A percentile compares a stretch with the other conserved stretches of the same genome.
Evolutionary conservation across 2,113 vertebrate genomes (phyloP).

Genomic region (Myrmecophaga tridactyla): DNA sequence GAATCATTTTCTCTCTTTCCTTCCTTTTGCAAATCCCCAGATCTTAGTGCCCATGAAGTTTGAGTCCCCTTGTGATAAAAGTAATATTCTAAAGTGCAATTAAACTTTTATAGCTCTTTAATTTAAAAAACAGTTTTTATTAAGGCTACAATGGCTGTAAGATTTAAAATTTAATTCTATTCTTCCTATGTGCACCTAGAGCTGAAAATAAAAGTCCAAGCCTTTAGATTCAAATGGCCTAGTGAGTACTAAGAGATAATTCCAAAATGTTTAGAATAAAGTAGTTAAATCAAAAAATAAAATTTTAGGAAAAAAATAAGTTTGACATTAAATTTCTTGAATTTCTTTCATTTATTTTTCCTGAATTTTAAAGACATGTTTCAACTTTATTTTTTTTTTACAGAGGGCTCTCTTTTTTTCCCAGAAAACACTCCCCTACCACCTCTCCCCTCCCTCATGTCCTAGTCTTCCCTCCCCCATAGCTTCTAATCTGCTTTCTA

Average conservation of each 20-base stretch:
- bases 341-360: too few species aligned
- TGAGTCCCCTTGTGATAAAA: background rate
- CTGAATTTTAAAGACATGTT: too few species aligned
- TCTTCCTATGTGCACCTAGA: background rate
- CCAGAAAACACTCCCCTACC: too few species aligned
- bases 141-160: background rate
- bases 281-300: background rate
- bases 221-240: background rate
- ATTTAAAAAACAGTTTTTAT: background rate
- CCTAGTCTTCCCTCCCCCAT: too few species aligned
- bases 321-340: too few species aligned
- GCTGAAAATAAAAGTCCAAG: background rate
- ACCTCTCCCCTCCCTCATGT: too few species aligned
- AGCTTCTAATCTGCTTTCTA: too few species aligned
- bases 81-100: background rate
- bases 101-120: background rate
- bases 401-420: too few species aligned
- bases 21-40: background rate
- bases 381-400: too few species aligned
- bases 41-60: background rate
- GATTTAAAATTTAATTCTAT: background rate
- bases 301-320: background rate
- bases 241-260: background rate
- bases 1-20: background rate
- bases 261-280: background rate